Evolutionary conservation across 2,888 invertebrate genomes (phyloP).

Genomic region (Drosophila suboccidentalis): DNA sequence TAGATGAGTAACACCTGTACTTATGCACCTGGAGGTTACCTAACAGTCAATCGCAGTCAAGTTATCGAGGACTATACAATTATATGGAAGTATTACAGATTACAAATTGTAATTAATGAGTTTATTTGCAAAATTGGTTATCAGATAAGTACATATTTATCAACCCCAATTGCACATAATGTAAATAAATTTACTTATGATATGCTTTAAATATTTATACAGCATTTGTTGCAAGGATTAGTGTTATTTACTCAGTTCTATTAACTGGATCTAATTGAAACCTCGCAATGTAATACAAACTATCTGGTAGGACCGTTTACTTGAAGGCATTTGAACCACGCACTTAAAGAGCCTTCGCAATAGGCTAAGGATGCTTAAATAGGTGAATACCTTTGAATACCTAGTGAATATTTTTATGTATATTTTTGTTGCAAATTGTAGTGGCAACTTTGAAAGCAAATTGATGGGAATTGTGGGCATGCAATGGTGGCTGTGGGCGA

Average conservation of each 20-base stretch:
- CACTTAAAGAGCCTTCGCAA: background rate
- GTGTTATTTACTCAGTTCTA: background rate
- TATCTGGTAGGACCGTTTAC: background rate
- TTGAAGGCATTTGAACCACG: background rate
- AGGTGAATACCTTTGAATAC: slow-evolving; percentile 3
- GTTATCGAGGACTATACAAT: no score
- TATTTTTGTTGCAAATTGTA: slow-evolving; percentile 14
- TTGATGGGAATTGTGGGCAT: slow-evolving; percentile 31
- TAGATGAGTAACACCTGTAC: background rate
- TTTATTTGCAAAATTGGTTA: no score
- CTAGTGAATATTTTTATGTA: background rate
- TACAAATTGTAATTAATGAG: no score
- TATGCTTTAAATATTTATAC: background rate
- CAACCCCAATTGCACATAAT: no score
- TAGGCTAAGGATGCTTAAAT: background rate
- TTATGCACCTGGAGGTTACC: background rate
- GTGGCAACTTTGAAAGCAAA: slow-evolving; percentile 19
- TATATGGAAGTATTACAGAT: no score
- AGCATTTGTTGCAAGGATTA: no score
- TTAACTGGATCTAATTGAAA: background rate
- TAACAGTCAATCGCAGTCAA: background rate
- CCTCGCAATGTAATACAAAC: background rate
- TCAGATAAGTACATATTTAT: no score
- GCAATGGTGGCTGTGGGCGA: background rate
- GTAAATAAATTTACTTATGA: no score